Evolutionary conservation across 2,113 vertebrate genomes (phyloP).

Genomic region (Charadrius vociferus): DNA sequence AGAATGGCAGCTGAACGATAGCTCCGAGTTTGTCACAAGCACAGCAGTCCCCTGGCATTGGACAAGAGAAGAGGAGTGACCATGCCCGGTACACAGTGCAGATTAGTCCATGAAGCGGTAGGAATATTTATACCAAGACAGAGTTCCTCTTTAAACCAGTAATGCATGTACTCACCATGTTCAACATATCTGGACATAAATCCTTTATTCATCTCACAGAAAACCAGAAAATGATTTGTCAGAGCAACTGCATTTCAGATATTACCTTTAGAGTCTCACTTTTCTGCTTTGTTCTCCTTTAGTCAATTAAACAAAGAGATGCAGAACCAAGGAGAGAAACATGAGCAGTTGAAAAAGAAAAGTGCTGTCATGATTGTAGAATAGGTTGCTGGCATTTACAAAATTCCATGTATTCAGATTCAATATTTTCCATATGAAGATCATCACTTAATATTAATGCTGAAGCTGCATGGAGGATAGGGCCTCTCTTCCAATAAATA

Average conservation of each 20-base stretch:
- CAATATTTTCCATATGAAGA: constrained; percentile 46
- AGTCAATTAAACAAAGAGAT: background rate
- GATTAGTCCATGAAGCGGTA: background rate
- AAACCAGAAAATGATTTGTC: background rate
- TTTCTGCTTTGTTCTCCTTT: background rate
- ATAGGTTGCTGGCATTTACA: constrained; percentile 11
- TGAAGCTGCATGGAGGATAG: background rate
- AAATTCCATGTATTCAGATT: background rate
- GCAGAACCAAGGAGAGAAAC: constrained; percentile 4
- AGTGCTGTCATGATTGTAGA: background rate
- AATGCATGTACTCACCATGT: background rate
- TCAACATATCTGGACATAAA: background rate
- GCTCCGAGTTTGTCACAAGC: background rate
- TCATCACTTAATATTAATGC: constrained; percentile 26
- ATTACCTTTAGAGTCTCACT: background rate
- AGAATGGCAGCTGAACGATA: background rate
- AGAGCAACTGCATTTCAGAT: background rate
- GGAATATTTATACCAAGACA: background rate
- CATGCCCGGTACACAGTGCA: background rate
- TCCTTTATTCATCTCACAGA: background rate
- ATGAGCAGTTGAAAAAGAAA: background rate
- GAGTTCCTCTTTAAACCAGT: background rate
- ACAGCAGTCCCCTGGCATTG: too few relatives aligned
- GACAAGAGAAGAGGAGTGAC: background rate
- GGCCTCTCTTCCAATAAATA: constrained; percentile 24